Base-by-base conservation (phyloP, 2,888 invertebrate species). In the Gastrophysa polygoni region DNA sequence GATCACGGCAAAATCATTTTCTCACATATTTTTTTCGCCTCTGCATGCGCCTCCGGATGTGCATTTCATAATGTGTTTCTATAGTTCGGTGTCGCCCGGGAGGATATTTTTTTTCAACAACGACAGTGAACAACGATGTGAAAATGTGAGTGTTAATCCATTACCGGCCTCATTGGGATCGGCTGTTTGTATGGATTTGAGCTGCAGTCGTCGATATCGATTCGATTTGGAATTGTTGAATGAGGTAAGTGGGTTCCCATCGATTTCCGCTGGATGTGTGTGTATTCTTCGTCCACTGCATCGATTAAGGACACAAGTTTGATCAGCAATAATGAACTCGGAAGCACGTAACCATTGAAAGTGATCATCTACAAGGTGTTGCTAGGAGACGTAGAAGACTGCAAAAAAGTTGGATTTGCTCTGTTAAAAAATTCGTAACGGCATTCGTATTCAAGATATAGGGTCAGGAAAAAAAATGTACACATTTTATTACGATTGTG, bases 101-200 rank as follows among this genome's bases (percentile, higher is more conserved):
- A 43, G 28, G 21, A 43, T 14, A 54, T 20, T 24, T 24, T 43
- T 21, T 51, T 57, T 51, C 49, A 29, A 59, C 57, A 62, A 58
- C 57, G 63, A 63, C 56, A 34, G 38, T 55, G 24, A 24, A 59
- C 57, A 63, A 57, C 63, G 57, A 63, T 56, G 3, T 38, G 20
- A 59, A 51, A 59, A 54, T 47, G 52, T 54, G 52, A 54, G 52
- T 54, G 54, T 43, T 43, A 54, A 16, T 38, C 14, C 14, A 38
- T 17, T n/a, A 44, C 43, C 54, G 21, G 54, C 54, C 54, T 29
- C 43, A 38, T 28, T 43, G 54, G 43, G 16, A 54, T 54, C 16
- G 54, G 24, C 38, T 43, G 43, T 54, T 54, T 54, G 14, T 38
- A 54, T 54, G 54, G 54, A 54, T 54, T 34, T 38, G 20, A 6